Percentiles rank a stretch among this genome's conserved stretches.
Conservation (phyloP, 2,113 vertebrate genomes). For the Nothoprocta pentlandii region DNA sequence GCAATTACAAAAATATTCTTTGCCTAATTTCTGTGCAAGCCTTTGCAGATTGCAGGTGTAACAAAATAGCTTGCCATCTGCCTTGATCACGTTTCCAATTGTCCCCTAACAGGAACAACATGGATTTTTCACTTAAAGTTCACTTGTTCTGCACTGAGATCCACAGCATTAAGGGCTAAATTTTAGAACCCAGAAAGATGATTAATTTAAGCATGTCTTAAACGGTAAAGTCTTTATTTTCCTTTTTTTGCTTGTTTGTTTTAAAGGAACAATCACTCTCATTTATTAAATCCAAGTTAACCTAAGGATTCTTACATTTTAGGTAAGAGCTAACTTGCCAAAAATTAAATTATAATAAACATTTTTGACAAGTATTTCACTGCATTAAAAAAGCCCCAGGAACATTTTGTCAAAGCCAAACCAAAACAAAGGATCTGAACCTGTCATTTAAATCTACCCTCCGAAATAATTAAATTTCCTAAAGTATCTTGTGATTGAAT, state of each 20-base stretch:
- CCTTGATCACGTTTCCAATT: slow-evolving; percentile 48
- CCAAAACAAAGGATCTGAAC: not conserved
- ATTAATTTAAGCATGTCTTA: not conserved
- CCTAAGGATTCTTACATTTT: not conserved
- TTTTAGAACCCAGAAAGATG: not conserved
- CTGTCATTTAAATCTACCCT: not conserved
- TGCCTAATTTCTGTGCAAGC: slow-evolving; percentile 70
- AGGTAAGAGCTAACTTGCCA: not conserved
- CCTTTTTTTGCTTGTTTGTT: not conserved
- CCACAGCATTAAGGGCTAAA: slow-evolving; percentile 24
- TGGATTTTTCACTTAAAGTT: slow-evolving; percentile 70
- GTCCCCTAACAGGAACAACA: slow-evolving; percentile 62
- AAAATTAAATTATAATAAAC: not conserved
- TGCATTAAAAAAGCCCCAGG: not conserved
- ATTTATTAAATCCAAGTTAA: not conserved
- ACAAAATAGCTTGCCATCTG: slow-evolving; percentile 82
- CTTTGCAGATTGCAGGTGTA: slow-evolving; percentile 78
- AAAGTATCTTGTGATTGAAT: fast-evolving
- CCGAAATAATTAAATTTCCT: not conserved
- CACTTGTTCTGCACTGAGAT: slow-evolving; percentile 47
- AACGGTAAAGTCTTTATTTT: not conserved
- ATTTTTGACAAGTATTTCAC: not conserved
- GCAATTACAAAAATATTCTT: slow-evolving; percentile 72
- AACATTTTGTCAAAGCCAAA: not conserved
- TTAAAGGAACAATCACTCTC: not conserved